Conservation (phyloP, 2,888 invertebrate species). For the Epinotia brunnichana region DNA sequence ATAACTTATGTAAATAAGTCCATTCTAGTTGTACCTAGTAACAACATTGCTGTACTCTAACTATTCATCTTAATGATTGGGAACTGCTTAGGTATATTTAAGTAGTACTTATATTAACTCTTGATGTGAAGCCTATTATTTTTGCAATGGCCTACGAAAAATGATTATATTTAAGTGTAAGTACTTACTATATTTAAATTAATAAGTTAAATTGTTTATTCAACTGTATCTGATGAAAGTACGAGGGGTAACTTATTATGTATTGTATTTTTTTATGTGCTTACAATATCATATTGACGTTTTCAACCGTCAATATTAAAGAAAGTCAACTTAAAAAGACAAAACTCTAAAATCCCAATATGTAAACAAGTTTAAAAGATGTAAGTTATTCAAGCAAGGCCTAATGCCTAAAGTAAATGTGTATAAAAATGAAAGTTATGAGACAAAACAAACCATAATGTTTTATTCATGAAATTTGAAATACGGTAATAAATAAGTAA, state of each 20-base stretch:
- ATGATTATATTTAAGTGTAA: background rate
- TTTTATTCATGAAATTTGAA: background rate
- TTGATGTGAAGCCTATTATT: background rate
- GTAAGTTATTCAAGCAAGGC: background rate
- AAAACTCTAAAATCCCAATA: background rate
- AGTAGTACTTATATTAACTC: no score
- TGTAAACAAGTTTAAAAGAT: background rate
- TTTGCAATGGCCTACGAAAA: background rate
- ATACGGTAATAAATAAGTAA: background rate
- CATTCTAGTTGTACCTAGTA: no score
- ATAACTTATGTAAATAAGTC: no score
- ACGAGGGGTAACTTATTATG: background rate
- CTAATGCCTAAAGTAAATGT: background rate
- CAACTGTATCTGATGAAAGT: background rate
- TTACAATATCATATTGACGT: no score
- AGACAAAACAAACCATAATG: background rate
- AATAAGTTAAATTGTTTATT: background rate
- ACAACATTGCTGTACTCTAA: no score
- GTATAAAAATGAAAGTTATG: background rate
- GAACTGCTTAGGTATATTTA: no score
- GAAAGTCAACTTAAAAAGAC: background rate
- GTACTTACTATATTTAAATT: background rate
- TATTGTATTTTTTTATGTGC: no score
- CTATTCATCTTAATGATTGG: no score
- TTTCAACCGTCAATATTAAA: background rate